These are phyloP conservation scores for Drosophila helvetica DNA, from an alignment of 2,888 invertebrate genomes.

Conservation along the genomic window DNA sequence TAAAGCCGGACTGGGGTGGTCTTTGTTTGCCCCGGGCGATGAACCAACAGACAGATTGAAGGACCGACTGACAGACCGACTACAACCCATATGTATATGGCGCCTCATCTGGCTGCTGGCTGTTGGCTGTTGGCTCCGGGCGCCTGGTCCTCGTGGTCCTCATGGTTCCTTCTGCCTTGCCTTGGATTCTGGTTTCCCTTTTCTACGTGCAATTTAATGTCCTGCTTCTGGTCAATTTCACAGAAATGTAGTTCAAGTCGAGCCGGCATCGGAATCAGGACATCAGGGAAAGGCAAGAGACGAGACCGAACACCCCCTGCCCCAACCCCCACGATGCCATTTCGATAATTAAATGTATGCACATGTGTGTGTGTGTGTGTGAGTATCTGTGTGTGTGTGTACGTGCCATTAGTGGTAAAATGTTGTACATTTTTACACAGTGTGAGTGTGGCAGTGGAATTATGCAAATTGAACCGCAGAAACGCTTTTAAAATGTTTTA, in stretches of 20 bases:
- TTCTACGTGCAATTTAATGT: conserved; percentile 45
- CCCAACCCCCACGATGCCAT: conserved; percentile 53
- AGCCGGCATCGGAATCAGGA: conserved; percentile 16
- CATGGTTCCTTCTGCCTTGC: background rate
- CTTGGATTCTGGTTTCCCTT: background rate
- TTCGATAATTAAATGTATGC: conserved; percentile 78
- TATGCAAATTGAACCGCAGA: conserved; percentile 80
- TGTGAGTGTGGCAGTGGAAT: conserved; percentile 68
- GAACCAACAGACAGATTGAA: background rate
- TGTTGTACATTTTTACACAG: conserved; percentile 79
- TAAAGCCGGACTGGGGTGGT: background rate
- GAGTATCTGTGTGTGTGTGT: conserved; percentile 23
- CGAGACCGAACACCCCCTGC: background rate
- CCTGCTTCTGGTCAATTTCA: conserved; percentile 63
- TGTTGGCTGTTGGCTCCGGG: background rate
- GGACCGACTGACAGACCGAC: conserved; percentile 3
- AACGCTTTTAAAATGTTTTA: conserved; percentile 79
- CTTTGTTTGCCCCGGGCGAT: conserved; percentile 11
- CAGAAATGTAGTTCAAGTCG: conserved; percentile 60
- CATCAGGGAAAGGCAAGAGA: background rate
- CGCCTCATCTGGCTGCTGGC: conserved; percentile 12
- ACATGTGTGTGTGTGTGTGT: conserved; percentile 29
- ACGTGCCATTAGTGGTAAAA: conserved; percentile 77
- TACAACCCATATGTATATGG: conserved; percentile 29
- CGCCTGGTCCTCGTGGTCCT: background rate